phyloP scores from a whole-genome alignment of 2,888 invertebrate genomes.

The Lissonota sp. region DNA sequence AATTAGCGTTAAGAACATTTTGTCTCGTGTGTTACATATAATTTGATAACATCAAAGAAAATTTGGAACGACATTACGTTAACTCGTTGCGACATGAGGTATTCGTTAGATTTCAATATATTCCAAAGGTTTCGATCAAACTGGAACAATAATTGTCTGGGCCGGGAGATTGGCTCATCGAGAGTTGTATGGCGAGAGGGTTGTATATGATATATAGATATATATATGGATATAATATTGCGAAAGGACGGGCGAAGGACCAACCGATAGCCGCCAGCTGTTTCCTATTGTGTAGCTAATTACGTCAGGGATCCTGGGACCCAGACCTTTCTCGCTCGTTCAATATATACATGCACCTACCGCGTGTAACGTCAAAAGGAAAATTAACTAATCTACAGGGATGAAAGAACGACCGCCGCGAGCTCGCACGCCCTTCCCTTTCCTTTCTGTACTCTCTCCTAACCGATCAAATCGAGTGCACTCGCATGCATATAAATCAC shows the following conservation, averaged over 20 bases:
- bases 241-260: constrained; percentile 25
- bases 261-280: constrained; percentile 74
- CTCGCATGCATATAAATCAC: constrained; percentile 45
- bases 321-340: constrained; percentile 36
- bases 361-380: constrained; percentile 52
- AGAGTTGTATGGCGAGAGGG: constrained; percentile 66
- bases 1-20: no score
- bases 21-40: no score
- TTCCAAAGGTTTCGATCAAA: constrained; percentile 34
- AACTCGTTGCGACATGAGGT: neutral
- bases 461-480: constrained; percentile 15
- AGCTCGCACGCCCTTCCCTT: constrained; percentile 34
- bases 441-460: neutral
- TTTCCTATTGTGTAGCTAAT: constrained; percentile 81
- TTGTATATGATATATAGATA: constrained; percentile 1
- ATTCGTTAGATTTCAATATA: constrained; percentile 43
- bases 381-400: constrained; percentile 81
- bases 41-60: no score
- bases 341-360: constrained; percentile 60
- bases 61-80: no score
- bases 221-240: constrained; percentile 42
- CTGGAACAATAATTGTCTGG: constrained; percentile 73
- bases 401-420: constrained; percentile 73
- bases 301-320: constrained; percentile 79
- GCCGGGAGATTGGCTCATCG: constrained; percentile 76